Conservation (phyloP, 2,113 vertebrate species). For the Chaenocephalus aceratus region DNA sequence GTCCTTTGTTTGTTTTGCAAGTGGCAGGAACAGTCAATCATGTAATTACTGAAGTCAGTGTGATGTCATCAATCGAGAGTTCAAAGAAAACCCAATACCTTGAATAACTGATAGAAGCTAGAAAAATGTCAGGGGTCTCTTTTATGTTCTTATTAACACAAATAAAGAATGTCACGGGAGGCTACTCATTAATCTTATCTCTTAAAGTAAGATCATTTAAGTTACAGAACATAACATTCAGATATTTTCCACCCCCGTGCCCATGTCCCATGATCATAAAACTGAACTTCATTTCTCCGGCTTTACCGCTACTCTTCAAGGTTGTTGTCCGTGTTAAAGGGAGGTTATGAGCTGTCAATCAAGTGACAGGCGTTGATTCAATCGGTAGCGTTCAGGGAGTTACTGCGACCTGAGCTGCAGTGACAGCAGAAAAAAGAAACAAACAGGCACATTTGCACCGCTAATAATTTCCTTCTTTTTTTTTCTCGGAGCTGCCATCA, state of each 20-base stretch:
- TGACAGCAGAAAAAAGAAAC: slow-evolving; percentile 70
- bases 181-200: slow-evolving; percentile 59
- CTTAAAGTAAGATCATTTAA: slow-evolving; percentile 40
- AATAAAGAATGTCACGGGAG: slow-evolving; percentile 32
- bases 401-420: slow-evolving; percentile 50
- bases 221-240: slow-evolving; percentile 30
- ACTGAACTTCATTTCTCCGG: slow-evolving; percentile 15
- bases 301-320: slow-evolving; percentile 61
- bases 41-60: slow-evolving; percentile 40
- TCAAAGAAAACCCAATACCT: slow-evolving; percentile 31
- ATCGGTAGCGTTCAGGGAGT: slow-evolving; percentile 42
- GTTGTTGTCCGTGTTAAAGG: slow-evolving; percentile 68
- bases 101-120: slow-evolving; percentile 31
- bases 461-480: slow-evolving; percentile 2
- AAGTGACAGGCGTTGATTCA: slow-evolving; percentile 61
- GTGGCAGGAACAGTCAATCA: slow-evolving; percentile 10
- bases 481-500: slow-evolving; percentile 48
- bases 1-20: not conserved
- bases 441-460: slow-evolving; percentile 67
- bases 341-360: slow-evolving; percentile 79
- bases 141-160: slow-evolving; percentile 50
- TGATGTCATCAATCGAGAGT: slow-evolving; percentile 43
- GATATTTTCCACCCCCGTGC: slow-evolving; percentile 9
- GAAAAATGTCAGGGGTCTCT: slow-evolving; percentile 25
- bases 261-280: not conserved